Base-by-base conservation (phyloP, 2,888 invertebrate species). In the Erynnis tages region DNA sequence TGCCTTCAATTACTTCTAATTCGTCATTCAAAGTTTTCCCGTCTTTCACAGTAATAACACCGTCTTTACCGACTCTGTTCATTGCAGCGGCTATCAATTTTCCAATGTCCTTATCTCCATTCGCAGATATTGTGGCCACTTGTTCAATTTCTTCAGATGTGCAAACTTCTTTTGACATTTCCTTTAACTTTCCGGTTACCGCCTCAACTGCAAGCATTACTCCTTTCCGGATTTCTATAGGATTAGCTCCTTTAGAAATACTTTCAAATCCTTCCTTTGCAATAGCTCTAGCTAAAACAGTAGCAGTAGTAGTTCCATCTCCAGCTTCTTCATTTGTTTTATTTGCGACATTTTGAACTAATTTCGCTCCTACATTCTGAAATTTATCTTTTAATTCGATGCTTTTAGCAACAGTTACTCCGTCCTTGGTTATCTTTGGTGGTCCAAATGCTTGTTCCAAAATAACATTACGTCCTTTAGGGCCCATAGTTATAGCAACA, bases 361-460 rank as follows among this genome's bases (percentile, higher is more conserved):
- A 89, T 76, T 95, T 97, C 6, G 99, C 99, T 50, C 99, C 99
- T 77, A 99, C 95, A 76, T 99, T 99, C 89, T 99, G 98, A 86
- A 97, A 98, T 87, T 97, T 99, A 82, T 99, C 98, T 84, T 97
- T 96, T 23, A 99, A 90, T 78, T 99, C 99, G 62, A 99, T 95
- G 29, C 97, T 95, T 89, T 99, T 99, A 11, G 99, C 99, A 7
- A 99, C 99, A 0, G 99, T 99, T 0, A 99, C 99, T 57, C 99
- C 99, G 82, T 99, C 99, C 89, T 99, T 99, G n/a, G 99, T 99
- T 69, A 99, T 99, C 91, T 99, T 99, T 4, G 99, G 99, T 52
- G 97, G 96, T 8, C 99, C 99, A 96, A 97, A 98, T 17, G 96
- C 94, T 83, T 99, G 99, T 85, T 99, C 99, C 65, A 99, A 91